Base-by-base conservation (phyloP, 2,113 vertebrate genomes). In the Dasypus novemcinctus region DNA sequence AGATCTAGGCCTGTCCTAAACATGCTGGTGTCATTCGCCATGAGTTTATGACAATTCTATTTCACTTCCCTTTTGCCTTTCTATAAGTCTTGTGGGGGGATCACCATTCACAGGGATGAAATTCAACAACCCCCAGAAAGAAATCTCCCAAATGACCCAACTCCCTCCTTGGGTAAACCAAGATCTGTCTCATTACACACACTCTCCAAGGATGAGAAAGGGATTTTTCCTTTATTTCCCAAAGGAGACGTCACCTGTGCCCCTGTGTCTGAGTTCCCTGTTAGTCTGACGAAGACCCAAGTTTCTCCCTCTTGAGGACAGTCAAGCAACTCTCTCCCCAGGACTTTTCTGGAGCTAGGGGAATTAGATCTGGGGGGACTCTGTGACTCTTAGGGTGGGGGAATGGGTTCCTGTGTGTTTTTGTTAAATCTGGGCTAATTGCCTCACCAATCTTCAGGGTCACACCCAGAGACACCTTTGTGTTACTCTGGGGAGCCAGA, bases 11-110 rank as follows among this genome's bases (percentile, higher is more conserved):
- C n/a, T 31, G 1, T 31, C 52, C 31, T 10, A 17, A 10, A 61
- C 57, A 7, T 1, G 0, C 8, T 23, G 12, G 12, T 27, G 12
- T 43, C 18, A 0, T 25, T 13, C 4, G 0, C 57, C n/a, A 4
- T 0, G 14, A 1, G 5, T 18, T 89, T 13, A 3, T 0, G 4
- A 11, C 27, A 1, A 5, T 4, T 20, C 9, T 1, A 1, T 14
- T 2, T 15, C 15, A 0, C 23, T 21, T 12, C 20, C 20, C 46
- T 43, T 36, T 25, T 1, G 5, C 66, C 4, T 41, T 80, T 52
- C 7, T 54, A 33, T 6, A 64, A 31, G 9, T 10, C 1, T 4
- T 1, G 12, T 1, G 33, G 7, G 4, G 1, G 9, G 9, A 7
- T 17, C 3, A 1, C 27, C 14, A 33, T 14, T 36, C 41, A 0